Percentiles rank a stretch among this genome's conserved stretches.
Evolutionary conservation across 2,113 vertebrate species (phyloP).

Genomic region (Cyprinodon variegatus): DNA sequence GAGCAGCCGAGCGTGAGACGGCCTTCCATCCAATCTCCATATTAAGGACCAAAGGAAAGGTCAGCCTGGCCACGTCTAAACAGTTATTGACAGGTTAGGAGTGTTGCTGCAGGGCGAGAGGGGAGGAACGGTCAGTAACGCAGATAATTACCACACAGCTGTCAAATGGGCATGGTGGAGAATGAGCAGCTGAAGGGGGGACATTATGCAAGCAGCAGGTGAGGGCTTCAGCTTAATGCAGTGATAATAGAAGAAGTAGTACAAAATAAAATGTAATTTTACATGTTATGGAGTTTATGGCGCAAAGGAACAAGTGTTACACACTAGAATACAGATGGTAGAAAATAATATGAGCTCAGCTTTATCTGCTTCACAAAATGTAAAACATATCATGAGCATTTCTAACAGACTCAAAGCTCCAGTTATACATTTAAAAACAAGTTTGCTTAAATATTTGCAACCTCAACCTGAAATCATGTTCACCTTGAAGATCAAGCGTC

Average conservation of each 20-base stretch:
- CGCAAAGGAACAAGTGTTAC: too few relatives aligned
- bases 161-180: conserved; percentile 47
- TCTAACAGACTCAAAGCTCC: background rate
- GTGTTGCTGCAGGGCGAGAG: conserved; percentile 22
- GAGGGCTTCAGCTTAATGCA: conserved; percentile 1
- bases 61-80: conserved; percentile 56
- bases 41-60: conserved; percentile 59
- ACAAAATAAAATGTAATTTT: background rate
- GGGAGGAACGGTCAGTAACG: conserved; percentile 38
- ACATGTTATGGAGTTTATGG: background rate
- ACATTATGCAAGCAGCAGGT: conserved; percentile 19
- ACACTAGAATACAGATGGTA: background rate
- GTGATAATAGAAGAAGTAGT: background rate
- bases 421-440: background rate
- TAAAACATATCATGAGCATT: background rate
- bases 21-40: conserved; percentile 55
- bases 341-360: background rate
- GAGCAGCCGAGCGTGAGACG: conserved; percentile 22
- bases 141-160: conserved; percentile 40
- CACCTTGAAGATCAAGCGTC: background rate
- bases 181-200: conserved; percentile 40
- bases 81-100: conserved; percentile 46
- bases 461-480: background rate
- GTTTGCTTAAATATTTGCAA: background rate
- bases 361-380: background rate